A percentile compares a stretch with the other conserved stretches of the same genome.
Evolutionary conservation across 2,797 vertebrate genomes (phyloP).

Genomic region (Ptychobarbus kaznakovi): DNA sequence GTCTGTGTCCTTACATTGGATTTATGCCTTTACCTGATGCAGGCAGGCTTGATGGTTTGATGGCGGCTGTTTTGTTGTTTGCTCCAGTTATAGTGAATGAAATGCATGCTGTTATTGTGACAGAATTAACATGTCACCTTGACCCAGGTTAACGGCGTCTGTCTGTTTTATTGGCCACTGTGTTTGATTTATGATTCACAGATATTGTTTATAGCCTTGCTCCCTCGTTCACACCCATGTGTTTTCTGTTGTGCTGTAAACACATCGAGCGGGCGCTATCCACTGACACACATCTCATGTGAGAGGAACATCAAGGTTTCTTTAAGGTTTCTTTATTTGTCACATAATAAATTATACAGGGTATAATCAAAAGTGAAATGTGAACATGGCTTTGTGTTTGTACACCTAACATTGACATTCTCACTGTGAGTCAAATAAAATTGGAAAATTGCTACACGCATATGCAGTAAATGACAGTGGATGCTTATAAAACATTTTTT

Average conservation of each 20-base stretch:
- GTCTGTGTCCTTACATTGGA: constrained; percentile 20
- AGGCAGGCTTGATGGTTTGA: constrained; percentile 38
- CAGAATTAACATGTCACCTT: constrained; percentile 27
- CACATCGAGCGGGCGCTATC: background rate
- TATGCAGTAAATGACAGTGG: background rate
- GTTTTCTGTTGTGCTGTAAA: constrained; percentile 11
- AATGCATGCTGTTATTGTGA: constrained; percentile 15
- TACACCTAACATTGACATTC: background rate
- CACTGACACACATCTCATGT: constrained; percentile 12
- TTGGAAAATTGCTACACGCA: background rate
- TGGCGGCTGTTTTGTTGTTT: constrained; percentile 1
- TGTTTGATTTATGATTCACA: constrained; percentile 33
- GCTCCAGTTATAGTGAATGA: background rate
- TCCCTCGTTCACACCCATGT: constrained; percentile 12
- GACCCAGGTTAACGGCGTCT: constrained; percentile 1
- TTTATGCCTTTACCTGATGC: constrained; percentile 32
- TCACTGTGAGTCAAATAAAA: background rate
- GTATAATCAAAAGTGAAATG: no score
- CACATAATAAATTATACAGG: no score
- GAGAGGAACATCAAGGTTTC: background rate
- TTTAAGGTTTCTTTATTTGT: no score
- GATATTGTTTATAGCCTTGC: background rate
- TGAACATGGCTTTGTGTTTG: constrained; percentile 16
- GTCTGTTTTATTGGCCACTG: constrained; percentile 8
- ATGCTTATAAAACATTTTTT: background rate